Evolutionary conservation across 2,888 invertebrate genomes (phyloP).

Genomic region (Argyresthia goedartella): DNA sequence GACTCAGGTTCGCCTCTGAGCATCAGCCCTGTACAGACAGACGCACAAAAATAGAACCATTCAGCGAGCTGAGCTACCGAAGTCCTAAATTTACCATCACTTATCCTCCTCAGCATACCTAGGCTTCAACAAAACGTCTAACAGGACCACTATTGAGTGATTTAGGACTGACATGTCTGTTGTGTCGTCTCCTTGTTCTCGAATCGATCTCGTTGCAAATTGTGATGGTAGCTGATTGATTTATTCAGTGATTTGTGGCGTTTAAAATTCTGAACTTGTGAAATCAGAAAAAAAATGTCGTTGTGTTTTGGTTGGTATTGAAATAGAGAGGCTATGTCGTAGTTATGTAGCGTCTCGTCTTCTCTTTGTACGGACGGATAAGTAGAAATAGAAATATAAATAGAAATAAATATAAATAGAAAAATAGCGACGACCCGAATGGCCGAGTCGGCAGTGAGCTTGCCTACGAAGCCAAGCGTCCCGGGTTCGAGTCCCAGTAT

Average conservation of each 20-base stretch:
- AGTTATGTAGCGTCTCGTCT: no score
- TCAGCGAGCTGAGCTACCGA: constrained; percentile 4
- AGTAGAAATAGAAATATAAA: no score
- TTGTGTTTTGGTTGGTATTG: neutral
- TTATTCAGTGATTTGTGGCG: constrained; percentile 28
- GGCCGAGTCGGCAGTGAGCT: no score
- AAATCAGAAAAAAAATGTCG: neutral
- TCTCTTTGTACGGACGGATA: no score
- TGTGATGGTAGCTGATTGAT: constrained; percentile 52
- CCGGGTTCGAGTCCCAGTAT: no score
- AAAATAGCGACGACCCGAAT: no score
- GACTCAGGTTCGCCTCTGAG: no score
- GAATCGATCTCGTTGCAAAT: constrained; percentile 50
- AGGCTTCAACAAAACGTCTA: constrained; percentile 12
- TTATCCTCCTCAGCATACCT: neutral
- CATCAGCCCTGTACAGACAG: no score
- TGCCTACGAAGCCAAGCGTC: no score
- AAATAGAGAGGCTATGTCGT: no score
- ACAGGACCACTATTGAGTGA: constrained; percentile 33
- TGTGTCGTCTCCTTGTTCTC: constrained; percentile 19
- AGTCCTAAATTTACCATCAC: constrained; percentile 27
- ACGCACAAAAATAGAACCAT: neutral
- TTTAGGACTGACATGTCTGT: constrained; percentile 26
- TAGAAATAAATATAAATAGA: no score
- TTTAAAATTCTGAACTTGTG: neutral